phyloP scores from a whole-genome alignment of 2,888 invertebrate species.

The Hymenopus coronatus region DNA sequence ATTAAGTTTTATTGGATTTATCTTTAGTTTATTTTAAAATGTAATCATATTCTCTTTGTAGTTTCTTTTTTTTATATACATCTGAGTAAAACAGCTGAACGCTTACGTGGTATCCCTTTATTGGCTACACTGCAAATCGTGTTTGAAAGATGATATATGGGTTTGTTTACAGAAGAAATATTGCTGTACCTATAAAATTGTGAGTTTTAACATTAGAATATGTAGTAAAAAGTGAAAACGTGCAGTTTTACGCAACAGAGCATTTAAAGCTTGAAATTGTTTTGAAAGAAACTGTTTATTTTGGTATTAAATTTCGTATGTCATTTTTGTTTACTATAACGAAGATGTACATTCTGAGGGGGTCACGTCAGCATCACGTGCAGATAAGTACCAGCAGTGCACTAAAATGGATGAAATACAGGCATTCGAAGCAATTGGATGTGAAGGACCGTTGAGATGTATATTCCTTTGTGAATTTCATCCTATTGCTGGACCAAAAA shows the following conservation, averaged over 20 bases:
- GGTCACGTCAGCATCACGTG: background rate
- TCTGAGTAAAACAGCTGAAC: too few relatives aligned
- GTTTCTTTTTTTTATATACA: too few relatives aligned
- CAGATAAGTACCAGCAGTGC: background rate
- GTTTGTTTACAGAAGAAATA: background rate
- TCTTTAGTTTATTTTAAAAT: too few relatives aligned
- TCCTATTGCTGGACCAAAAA: conserved; percentile 76
- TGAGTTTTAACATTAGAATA: background rate
- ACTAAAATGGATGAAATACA: background rate
- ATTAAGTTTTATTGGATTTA: too few relatives aligned
- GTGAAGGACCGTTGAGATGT: conserved; percentile 73
- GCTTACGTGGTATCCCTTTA: background rate
- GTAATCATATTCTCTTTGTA: too few relatives aligned
- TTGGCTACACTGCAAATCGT: background rate
- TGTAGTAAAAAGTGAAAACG: background rate
- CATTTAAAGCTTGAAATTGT: too few relatives aligned
- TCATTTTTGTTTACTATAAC: background rate
- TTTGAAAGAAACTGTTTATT: background rate
- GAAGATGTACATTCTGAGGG: background rate
- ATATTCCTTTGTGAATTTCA: conserved; percentile 49
- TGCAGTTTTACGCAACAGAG: too few relatives aligned
- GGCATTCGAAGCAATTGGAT: background rate
- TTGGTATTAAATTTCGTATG: background rate
- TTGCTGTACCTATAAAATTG: background rate
- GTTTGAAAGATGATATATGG: background rate